A percentile compares a stretch with the other conserved stretches of the same genome.
These are phyloP conservation scores for Asarcornis scutulata DNA, from an alignment of 2,113 vertebrate genomes.

Conservation along the genomic window DNA sequence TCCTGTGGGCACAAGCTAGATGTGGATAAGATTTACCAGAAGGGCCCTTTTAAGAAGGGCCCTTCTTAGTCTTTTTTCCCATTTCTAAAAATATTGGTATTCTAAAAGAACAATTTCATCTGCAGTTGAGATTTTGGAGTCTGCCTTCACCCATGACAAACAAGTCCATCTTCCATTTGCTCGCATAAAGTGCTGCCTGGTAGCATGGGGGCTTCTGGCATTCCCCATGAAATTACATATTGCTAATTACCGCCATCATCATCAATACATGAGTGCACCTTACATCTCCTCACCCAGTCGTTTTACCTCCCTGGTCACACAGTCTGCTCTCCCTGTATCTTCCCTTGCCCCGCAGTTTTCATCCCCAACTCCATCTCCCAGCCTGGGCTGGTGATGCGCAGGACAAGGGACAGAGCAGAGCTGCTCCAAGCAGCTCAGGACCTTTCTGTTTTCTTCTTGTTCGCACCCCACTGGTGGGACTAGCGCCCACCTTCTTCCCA, in stretches of 20 bases:
- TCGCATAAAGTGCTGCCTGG: background rate
- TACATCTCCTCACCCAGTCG: background rate
- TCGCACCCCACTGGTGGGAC: background rate
- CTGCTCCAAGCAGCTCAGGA: background rate
- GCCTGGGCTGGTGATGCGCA: background rate
- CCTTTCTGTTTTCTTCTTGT: background rate
- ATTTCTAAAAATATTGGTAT: background rate
- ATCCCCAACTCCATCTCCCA: background rate
- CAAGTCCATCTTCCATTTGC: background rate
- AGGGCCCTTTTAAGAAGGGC: background rate
- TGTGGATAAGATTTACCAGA: background rate
- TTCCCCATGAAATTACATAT: background rate
- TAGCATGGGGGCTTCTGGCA: background rate
- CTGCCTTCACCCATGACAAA: background rate
- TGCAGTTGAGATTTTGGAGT: background rate
- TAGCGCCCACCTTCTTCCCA: background rate
- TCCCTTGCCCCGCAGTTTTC: background rate
- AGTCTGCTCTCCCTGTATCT: background rate
- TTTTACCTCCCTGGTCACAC: background rate
- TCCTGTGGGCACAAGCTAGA: background rate
- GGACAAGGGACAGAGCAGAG: background rate
- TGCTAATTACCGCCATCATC: background rate
- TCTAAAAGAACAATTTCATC: background rate
- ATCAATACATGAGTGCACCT: background rate
- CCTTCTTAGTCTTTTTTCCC: background rate